Evolutionary conservation across 2,797 vertebrate genomes (phyloP), one percentile per base, ranked within the genome.

Genomic region (Vipera ursinii): DNA sequence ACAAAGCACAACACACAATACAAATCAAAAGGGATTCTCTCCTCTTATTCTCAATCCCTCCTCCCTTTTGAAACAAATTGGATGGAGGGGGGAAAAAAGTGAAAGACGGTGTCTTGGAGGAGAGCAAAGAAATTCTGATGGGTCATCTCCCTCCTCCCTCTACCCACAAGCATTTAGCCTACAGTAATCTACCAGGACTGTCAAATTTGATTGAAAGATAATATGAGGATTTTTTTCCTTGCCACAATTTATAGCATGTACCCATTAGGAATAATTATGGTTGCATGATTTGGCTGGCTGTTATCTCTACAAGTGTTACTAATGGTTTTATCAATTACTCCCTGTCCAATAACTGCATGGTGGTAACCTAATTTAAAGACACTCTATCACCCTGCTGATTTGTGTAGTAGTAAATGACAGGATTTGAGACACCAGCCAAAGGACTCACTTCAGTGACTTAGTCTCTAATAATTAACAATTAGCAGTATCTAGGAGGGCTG

Each of bases 281-380:
- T 98, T 98, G 98, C 98, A 98, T 98, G 98, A 98, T 98, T 98
- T 98, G 98, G 98, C 98, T 98, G 98, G 98, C 98, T 98, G 98
- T 98, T 99, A 99, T 99, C 98, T 98, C 98, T 98, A 99, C 98
- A 99, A 99, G 98, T 99, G 98, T 99, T 98, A 98, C 98, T 99
- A 99, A 99, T 99, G 98, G 98, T 97, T 99, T 99, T 99, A 99
- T 99, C 99, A 99, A 98, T 98, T 98, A 98, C 98, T 98, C 98
- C 98, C 98, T 98, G 98, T 98, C 98, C 98, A 98, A 98, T 98
- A 98, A 99, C 98, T 98, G 98, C 98, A 98, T 98, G 98, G 98
- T 98, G 98, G 98, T 99, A 98, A 99, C 98, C 98, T 99, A 98
- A 98, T 98, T 98, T 99, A 99, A 99, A 99, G 98, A 98, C 98